These are phyloP conservation scores for Gallinago undulata DNA, from an alignment of 2,113 vertebrate genomes.

Conservation along the genomic window DNA sequence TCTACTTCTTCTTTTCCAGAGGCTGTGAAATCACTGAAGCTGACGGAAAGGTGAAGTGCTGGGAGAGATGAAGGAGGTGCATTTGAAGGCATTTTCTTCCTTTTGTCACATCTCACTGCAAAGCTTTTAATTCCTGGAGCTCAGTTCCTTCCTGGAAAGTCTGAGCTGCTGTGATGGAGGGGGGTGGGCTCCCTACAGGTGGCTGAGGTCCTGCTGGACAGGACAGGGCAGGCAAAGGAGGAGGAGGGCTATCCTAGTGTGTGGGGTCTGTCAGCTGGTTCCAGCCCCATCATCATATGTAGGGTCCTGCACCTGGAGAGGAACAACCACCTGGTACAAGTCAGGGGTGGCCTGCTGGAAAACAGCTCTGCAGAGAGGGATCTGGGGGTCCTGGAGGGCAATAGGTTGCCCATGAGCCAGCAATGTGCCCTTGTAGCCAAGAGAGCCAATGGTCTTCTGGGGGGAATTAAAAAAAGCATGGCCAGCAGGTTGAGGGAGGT, in stretches of 20 bases:
- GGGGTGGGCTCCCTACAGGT: background rate
- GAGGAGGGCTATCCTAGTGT: background rate
- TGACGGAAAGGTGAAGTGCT: constrained; percentile 64
- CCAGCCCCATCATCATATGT: background rate
- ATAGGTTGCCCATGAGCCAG: background rate
- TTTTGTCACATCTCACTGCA: constrained; percentile 32
- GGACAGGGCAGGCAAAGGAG: background rate
- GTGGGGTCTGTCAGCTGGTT: accelerated
- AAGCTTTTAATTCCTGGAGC: constrained; percentile 50
- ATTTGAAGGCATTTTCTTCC: constrained; percentile 55
- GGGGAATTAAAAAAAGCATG: too few species aligned
- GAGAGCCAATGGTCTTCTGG: too few species aligned
- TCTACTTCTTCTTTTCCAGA: constrained; percentile 37
- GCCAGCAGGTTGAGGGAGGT: background rate
- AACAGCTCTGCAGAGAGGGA: background rate
- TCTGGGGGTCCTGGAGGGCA: background rate
- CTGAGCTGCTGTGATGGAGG: background rate
- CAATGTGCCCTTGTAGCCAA: background rate
- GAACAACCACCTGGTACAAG: background rate
- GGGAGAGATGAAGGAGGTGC: constrained; percentile 58
- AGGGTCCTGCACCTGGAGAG: background rate
- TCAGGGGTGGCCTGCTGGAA: background rate
- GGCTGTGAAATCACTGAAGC: constrained; percentile 63
- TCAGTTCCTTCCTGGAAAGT: constrained; percentile 41
- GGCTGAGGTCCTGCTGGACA: background rate